These are phyloP conservation scores for Elgonia sp. DNA, from an alignment of 2,888 invertebrate species.

Conservation along the genomic window DNA sequence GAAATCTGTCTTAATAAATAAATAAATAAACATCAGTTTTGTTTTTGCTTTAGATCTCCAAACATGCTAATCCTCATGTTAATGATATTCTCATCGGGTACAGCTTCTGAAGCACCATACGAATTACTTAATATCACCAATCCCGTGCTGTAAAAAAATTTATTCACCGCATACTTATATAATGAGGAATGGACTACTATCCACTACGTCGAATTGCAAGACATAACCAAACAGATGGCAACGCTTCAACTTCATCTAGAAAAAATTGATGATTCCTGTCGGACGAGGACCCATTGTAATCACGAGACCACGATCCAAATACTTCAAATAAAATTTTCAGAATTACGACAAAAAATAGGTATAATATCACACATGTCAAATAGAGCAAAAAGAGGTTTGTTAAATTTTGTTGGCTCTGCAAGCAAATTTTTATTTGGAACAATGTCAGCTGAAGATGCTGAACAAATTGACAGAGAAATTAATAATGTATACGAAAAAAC, in stretches of 20 bases:
- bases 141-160: constrained; percentile 11
- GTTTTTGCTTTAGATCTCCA: no score
- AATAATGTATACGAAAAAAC: constrained; percentile 46
- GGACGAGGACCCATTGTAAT: neutral
- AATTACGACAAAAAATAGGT: neutral
- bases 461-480: constrained; percentile 33
- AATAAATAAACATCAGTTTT: no score
- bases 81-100: neutral
- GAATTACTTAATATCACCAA: constrained; percentile 3
- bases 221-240: neutral
- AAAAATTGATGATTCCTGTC: neutral
- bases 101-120: neutral
- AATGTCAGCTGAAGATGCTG: constrained; percentile 49
- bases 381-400: constrained; percentile 41
- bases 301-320: neutral
- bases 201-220: constrained; percentile 10
- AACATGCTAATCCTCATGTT: neutral
- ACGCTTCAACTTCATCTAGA: neutral
- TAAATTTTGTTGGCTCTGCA: constrained; percentile 34
- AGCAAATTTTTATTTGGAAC: constrained; percentile 42
- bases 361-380: constrained; percentile 1
- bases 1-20: no score
- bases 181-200: constrained; percentile 35
- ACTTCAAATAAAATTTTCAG: neutral
- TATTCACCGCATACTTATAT: constrained; percentile 12